A percentile compares a stretch with the other conserved stretches of the same genome.
Evolutionary conservation across 2,113 vertebrate genomes (phyloP).

Genomic region (Calyptommatus sinebrachiatus): DNA sequence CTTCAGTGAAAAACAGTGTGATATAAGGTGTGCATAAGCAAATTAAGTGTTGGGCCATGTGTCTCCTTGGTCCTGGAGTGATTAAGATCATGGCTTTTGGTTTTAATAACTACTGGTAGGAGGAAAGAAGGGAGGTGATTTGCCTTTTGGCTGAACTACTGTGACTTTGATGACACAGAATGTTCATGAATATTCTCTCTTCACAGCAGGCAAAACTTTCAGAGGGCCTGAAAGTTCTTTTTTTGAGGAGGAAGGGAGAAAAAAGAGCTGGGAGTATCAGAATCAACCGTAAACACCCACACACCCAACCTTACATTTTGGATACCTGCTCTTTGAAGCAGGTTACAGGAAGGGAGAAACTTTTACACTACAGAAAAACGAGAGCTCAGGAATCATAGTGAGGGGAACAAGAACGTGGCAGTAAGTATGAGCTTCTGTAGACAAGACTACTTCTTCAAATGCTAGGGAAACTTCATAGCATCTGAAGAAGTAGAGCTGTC

Average conservation of each 20-base stretch:
- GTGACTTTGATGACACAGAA: not conserved
- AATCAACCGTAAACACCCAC: too few species aligned
- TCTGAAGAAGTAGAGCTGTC: too few species aligned
- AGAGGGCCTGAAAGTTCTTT: not conserved
- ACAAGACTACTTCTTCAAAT: too few species aligned
- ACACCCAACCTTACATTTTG: too few species aligned
- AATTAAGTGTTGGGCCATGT: constrained; percentile 36
- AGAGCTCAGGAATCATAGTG: too few species aligned
- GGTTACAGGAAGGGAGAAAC: too few species aligned
- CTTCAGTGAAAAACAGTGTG: not conserved
- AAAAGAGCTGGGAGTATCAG: not conserved
- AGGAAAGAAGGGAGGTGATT: not conserved
- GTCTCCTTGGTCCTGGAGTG: constrained; percentile 32
- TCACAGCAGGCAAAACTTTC: not conserved
- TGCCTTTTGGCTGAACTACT: not conserved
- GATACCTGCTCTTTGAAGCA: too few species aligned
- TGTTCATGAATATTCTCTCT: not conserved
- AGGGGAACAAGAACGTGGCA: too few species aligned
- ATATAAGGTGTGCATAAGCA: constrained; percentile 27
- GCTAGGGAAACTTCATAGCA: too few species aligned
- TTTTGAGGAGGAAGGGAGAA: not conserved
- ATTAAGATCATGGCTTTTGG: constrained; percentile 25
- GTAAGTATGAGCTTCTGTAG: too few species aligned
- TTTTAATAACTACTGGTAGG: constrained; percentile 1
- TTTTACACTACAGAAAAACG: too few species aligned